Conservation (phyloP, 23 tunicate species). For the Halocynthia roretzi region DNA sequence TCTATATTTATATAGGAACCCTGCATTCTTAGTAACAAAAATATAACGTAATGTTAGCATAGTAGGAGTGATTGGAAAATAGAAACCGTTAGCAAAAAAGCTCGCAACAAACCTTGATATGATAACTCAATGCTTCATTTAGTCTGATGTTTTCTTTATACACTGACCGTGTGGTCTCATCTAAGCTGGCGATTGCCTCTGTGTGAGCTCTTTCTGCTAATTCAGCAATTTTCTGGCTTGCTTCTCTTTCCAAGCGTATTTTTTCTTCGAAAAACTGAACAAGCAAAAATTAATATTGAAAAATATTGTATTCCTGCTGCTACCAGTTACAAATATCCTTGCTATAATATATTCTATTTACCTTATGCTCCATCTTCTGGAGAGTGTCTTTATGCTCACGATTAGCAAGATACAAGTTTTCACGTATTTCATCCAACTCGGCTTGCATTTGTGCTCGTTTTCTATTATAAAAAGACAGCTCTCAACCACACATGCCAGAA, state of each 20-base stretch:
- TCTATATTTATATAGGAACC: no score
- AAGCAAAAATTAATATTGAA: neutral
- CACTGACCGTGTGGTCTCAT: slow-evolving; percentile 80
- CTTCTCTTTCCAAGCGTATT: slow-evolving; percentile 83
- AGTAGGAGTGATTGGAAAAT: neutral
- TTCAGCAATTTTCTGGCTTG: slow-evolving; percentile 92
- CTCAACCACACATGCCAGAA: neutral
- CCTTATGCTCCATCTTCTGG: slow-evolving; percentile 97
- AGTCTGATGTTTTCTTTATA: slow-evolving; percentile 78
- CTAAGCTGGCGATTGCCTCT: slow-evolving; percentile 86
- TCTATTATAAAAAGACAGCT: neutral
- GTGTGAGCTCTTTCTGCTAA: slow-evolving; percentile 97
- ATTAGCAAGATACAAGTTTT: slow-evolving; percentile 64
- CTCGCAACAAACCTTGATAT: slow-evolving; percentile 54
- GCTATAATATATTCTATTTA: neutral
- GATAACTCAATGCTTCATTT: slow-evolving; percentile 72
- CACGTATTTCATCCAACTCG: slow-evolving; percentile 86
- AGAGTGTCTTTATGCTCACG: slow-evolving; percentile 79
- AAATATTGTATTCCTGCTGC: neutral
- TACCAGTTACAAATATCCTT: neutral
- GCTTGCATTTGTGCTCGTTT: slow-evolving; percentile 88
- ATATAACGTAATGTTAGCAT: no score
- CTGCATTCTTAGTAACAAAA: no score
- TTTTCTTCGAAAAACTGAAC: slow-evolving; percentile 93
- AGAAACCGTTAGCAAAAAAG: neutral